Base-by-base conservation (phyloP, 2,113 vertebrate genomes). In the Cepphus grylle region DNA sequence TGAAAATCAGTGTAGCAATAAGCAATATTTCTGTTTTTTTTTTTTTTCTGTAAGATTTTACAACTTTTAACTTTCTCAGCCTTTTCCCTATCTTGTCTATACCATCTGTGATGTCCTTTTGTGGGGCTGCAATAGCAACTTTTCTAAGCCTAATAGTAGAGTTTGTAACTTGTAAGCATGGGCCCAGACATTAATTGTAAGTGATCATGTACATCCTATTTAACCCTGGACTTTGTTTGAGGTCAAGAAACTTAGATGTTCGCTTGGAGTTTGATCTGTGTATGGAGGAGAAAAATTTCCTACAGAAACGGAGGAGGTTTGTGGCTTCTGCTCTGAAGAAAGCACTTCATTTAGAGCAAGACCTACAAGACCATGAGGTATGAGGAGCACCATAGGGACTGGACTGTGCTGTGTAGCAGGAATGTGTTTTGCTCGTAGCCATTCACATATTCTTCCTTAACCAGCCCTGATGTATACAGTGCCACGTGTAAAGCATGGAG, bases 231-330 rank as follows among this genome's bases (percentile, higher is more conserved):
- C 50, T 93, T 80, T 91, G 15, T 93, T 49, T 81, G 71, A 97
- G 97, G 95, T 93, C 88, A 80, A 96, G 89, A 77, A 93, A 96
- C 11, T 86, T 98, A 71, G 97, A 98, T 4, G 97, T 98, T 63
- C 98, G 98, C 25, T 96, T 99, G 96, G 98, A 98, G 26, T 98
- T 98, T 32, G 97, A 97, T 88, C 97, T 98, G 38, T 98, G 98
- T 52, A 20, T 18, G 0, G 95, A 98, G 74, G 99, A 99, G 96
- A 98, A 98, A 82, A 95, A 53, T 20, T 98, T 98, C 93, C 90
- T 99, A 20, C 95, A 96, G 88, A 98, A 97, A 95, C 97, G 99
- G 94, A 98, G 94, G 93, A 95, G 81, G 65, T 87, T 98, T 56
- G 98, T 98, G 70, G 97, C 98, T 52, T 70, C 78, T 43, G 98